Percentiles rank a stretch among this genome's conserved stretches.
Conservation (phyloP, 2,113 vertebrate species). For the Pao palembangensis region DNA sequence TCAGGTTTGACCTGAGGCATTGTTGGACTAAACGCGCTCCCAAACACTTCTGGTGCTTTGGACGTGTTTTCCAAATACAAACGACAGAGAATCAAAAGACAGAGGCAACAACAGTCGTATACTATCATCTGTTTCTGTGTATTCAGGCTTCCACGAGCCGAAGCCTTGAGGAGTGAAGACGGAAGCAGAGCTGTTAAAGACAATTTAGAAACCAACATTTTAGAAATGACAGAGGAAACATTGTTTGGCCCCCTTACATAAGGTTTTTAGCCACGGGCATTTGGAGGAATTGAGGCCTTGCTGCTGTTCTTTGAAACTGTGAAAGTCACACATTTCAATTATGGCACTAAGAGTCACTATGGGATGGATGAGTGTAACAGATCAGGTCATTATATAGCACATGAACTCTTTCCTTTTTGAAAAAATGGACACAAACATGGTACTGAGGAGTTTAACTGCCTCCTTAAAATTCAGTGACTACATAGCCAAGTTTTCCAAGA, state of each 20-base stretch:
- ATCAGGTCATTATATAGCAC: no score
- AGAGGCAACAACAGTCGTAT: neutral
- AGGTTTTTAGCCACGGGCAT: slow-evolving; percentile 8
- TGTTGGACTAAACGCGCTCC: neutral
- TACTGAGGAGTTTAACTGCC: no score
- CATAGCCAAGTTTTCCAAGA: no score
- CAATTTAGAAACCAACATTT: neutral
- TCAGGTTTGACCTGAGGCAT: neutral
- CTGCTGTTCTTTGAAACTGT: no score
- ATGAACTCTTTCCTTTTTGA: no score
- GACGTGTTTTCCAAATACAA: neutral
- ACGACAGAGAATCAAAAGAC: neutral
- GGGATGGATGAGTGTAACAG: no score
- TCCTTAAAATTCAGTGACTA: no score
- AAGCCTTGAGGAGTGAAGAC: neutral
- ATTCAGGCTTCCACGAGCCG: neutral
- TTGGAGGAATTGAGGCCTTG: slow-evolving; percentile 16
- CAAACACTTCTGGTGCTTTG: neutral
- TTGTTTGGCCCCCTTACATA: slow-evolving; percentile 19
- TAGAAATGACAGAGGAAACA: slow-evolving; percentile 13
- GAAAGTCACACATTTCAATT: no score
- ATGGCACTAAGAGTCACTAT: no score
- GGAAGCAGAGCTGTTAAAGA: neutral
- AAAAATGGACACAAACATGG: no score
- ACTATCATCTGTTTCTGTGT: neutral